Evolutionary conservation across 2,113 vertebrate species (phyloP).

Genomic region (Alethe castanea): DNA sequence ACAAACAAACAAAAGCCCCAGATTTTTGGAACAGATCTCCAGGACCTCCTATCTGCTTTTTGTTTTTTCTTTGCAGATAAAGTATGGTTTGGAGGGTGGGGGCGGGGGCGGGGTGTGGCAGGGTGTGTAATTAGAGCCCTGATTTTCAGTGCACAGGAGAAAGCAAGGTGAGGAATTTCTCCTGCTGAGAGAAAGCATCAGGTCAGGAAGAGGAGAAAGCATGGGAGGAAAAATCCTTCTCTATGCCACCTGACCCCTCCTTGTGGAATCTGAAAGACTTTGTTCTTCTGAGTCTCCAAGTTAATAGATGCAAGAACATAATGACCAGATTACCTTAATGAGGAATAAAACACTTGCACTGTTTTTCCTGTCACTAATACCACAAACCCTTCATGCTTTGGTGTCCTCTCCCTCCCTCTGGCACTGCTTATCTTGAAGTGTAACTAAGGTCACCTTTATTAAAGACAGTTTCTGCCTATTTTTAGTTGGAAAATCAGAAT

Average conservation of each 20-base stretch:
- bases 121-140: not conserved
- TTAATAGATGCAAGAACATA: not conserved
- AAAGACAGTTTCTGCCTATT: not conserved
- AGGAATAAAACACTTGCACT: not conserved
- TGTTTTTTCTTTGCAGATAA: not conserved
- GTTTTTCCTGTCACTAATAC: not conserved
- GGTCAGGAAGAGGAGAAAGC: not conserved
- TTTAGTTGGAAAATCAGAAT: not conserved
- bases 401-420: not conserved
- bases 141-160: not conserved
- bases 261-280: not conserved
- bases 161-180: not conserved
- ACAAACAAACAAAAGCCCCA: not conserved
- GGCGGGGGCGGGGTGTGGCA: too few relatives aligned
- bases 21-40: not conserved
- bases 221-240: not conserved
- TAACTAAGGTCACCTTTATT: slow-evolving; percentile 9
- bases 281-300: not conserved
- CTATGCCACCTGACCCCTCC: not conserved
- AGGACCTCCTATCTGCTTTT: not conserved
- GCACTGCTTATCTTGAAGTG: not conserved
- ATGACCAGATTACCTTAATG: not conserved
- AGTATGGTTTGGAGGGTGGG: not conserved
- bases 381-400: not conserved
- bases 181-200: not conserved